A percentile compares a stretch with the other conserved stretches of the same genome.
phyloP scores from a whole-genome alignment of 2,113 vertebrate genomes.

The Microtus pennsylvanicus region DNA sequence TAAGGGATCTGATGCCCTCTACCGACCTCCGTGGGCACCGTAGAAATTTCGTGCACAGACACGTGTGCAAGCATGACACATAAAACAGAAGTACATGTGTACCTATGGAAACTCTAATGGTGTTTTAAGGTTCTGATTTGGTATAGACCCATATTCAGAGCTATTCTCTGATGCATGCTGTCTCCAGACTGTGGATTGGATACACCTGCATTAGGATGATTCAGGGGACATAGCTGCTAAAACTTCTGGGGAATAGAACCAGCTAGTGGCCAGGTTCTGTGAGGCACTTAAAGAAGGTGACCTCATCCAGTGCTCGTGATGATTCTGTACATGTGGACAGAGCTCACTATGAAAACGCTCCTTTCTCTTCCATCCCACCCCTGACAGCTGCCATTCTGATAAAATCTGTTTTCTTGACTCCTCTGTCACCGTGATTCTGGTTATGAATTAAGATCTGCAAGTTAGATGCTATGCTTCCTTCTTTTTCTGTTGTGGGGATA shows the following conservation, averaged over 20 bases:
- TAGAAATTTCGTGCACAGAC: background rate
- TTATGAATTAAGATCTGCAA: background rate
- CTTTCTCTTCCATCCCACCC: background rate
- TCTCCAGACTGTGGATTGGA: background rate
- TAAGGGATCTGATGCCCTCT: no score
- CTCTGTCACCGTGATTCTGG: background rate
- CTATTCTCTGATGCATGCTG: background rate
- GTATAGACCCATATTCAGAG: background rate
- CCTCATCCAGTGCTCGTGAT: background rate
- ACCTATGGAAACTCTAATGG: background rate
- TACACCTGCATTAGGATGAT: background rate
- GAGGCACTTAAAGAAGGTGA: background rate
- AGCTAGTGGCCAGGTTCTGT: background rate
- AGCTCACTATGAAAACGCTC: background rate
- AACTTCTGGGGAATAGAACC: background rate
- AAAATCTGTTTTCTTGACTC: background rate
- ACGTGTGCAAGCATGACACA: background rate
- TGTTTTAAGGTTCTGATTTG: background rate
- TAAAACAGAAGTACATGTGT: background rate
- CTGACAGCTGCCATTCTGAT: background rate
- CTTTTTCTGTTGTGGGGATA: background rate
- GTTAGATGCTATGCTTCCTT: background rate
- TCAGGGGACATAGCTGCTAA: background rate
- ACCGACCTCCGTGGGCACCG: background rate
- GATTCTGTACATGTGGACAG: background rate